Base-by-base conservation (phyloP, 2,888 invertebrate genomes). In the Stomorhina lunata region DNA sequence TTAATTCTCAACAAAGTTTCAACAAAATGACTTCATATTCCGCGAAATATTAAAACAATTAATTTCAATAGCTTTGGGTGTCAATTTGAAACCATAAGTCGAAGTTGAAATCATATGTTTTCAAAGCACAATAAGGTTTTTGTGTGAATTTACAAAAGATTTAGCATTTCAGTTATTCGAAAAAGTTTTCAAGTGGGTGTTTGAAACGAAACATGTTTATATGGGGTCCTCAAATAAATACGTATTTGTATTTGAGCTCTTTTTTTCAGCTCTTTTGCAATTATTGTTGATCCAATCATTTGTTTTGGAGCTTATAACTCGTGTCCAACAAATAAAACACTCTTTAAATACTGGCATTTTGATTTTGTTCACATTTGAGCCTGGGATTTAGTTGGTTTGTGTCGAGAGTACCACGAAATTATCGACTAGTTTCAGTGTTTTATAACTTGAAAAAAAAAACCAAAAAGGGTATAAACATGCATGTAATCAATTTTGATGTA, bases 271-370 rank as follows among this genome's bases (percentile, higher is more conserved):
- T 25, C 50, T 50, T 57, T 55, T 83, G 83, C 71, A 85, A 85
- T 85, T 86, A 85, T 80, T 77, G 68, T 10, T 87, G 89, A 90
- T 90, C 87, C 87, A 86, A 89, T 89, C 89, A 88, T 88, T 89
- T 89, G 48, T 50, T 32, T 40, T 75, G 72, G 53, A 68, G 77
- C 12, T 68, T 61, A n/a, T n/a, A 87, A 86, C 89, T 89, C 88
- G 89, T 90, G 90, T 88, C 89, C 87, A 88, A 86, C 89, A 89
- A 90, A 90, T 89, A 90, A 89, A 88, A 88, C 89, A 86, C 88
- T 86, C 86, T 86, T 69, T 78, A 77, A 78, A 75, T 73, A 86
- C 88, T 88, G 86, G 87, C 87, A 85, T 87, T 87, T 88, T 65
- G 15, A 43, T 65, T 45, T 43, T 59, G n/a, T 17, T 50, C 17